These are phyloP conservation scores for Rhyacichthys aspro DNA, from an alignment of 2,797 vertebrate species.

Conservation along the genomic window DNA sequence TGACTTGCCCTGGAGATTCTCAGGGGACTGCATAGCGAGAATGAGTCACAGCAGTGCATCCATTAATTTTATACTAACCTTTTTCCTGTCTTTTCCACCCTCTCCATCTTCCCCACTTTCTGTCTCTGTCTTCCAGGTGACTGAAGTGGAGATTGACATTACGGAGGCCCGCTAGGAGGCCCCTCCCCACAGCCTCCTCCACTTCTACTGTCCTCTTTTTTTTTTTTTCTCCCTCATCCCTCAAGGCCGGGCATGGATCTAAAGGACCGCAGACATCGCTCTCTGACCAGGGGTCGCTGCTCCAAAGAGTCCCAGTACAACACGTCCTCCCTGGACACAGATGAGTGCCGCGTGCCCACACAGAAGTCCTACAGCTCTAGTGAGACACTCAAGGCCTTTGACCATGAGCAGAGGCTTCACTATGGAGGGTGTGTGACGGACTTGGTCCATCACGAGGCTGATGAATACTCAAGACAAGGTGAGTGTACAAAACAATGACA, in stretches of 20 bases:
- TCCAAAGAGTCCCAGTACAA: slow-evolving; percentile 93
- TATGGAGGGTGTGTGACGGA: slow-evolving; percentile 93
- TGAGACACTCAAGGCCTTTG: slow-evolving; percentile 96
- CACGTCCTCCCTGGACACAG: slow-evolving; percentile 90
- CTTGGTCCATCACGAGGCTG: slow-evolving; percentile 93
- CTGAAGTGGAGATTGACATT: slow-evolving; percentile 66
- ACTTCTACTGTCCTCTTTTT: slow-evolving; percentile 11
- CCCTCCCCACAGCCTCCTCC: slow-evolving; percentile 16
- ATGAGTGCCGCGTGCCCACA: slow-evolving; percentile 93
- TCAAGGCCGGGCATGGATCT: slow-evolving; percentile 94
- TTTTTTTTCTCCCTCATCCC: slow-evolving; percentile 2
- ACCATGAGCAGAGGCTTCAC: slow-evolving; percentile 94
- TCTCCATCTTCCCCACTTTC: slow-evolving; percentile 33
- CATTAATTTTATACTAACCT: slow-evolving; percentile 60
- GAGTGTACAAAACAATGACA: slow-evolving; percentile 52
- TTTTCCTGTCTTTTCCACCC: slow-evolving; percentile 43
- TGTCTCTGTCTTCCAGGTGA: slow-evolving; percentile 72
- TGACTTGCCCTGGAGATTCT: slow-evolving; percentile 49
- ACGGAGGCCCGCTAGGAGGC: slow-evolving; percentile 56
- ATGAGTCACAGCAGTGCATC: slow-evolving; percentile 54
- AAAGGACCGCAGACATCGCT: slow-evolving; percentile 92
- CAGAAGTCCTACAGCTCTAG: slow-evolving; percentile 99
- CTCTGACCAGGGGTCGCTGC: slow-evolving; percentile 88
- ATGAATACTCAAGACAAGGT: slow-evolving; percentile 97
- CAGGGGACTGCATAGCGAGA: slow-evolving; percentile 35